A percentile compares a stretch with the other conserved stretches of the same genome.
Evolutionary conservation across 2,888 invertebrate species (phyloP).

Genomic region (Lasioglossum calceatum): DNA sequence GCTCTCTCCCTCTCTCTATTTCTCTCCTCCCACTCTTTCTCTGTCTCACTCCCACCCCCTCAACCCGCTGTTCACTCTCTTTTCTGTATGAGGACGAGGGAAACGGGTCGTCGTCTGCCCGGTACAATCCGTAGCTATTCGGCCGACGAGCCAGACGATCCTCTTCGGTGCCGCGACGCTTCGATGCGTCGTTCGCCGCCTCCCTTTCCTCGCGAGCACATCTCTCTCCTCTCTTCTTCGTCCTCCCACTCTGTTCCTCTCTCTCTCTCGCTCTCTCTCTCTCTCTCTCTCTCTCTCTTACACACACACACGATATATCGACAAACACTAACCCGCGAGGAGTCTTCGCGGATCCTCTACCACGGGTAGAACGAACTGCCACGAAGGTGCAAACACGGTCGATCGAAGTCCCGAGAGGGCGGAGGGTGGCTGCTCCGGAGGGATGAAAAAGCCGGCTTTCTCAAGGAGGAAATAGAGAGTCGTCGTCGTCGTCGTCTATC

Average conservation of each 20-base stretch:
- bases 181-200: conserved; percentile 10
- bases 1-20: background rate
- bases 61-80: background rate
- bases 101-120: conserved; percentile 3
- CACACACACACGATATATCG: background rate
- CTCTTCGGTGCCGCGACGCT: conserved; percentile 15
- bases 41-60: background rate
- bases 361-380: background rate
- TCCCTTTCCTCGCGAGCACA: background rate
- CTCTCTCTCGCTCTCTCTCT: background rate
- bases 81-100: background rate
- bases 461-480: background rate
- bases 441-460: conserved; percentile 12
- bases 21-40: background rate
- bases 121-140: conserved; percentile 7
- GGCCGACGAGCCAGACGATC: conserved; percentile 20
- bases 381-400: conserved; percentile 3
- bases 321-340: background rate
- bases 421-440: background rate
- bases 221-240: background rate
- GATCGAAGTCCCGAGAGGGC: background rate
- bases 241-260: conserved; percentile 3
- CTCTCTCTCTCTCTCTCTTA: background rate
- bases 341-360: background rate
- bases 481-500: background rate